Base-by-base conservation (phyloP, 2,113 vertebrate species). In the Barbus barbus region DNA sequence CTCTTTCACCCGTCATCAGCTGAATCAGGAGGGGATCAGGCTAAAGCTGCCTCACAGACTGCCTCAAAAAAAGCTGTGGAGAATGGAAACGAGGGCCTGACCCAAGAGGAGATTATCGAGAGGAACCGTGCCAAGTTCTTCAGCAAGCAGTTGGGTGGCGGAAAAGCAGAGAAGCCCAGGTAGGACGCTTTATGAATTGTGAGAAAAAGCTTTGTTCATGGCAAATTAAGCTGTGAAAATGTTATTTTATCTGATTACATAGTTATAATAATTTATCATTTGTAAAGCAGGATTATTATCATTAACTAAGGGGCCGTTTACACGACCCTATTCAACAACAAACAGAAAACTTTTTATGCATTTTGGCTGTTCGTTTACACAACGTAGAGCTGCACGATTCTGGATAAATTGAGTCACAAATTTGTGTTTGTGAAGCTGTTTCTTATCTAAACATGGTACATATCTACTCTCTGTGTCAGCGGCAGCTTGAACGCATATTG, bases 51-150 rank as follows among this genome's bases (percentile, higher is more conserved):
- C 79, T 46, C 91, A 90, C 63, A 95, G 87, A 83, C 90, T 79
- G 51, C 79, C 63, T 58, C 38, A 24, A 87, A 77, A 90, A 78
- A 96, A 93, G 46, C 89, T 88, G 2, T 89, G 20, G 91, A 91
- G 85, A 94, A 95, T 9, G 94, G 94, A 22, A 96, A 90, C 86
- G 94, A 96, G 78, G 94, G 95, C 71, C 89, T 97, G 90, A 96
- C 94, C 58, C 89, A 93, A 73, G 97, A 98, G 72, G 97, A 98
- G 85, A 92, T 96, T 79, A 91, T 98, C 53, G 94, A 95, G 78
- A 96, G 93, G 89, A 98, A 97, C 22, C 92, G 94, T 9, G 96
- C 97, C 51, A 95, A 98, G 86, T 98, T 98, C 90, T 93, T 97
- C 89, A 96, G 94, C 89, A 98, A 95, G 86, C 95, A 92, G 48